These are phyloP conservation scores for Scolopax mira DNA, from an alignment of 2,113 vertebrate species.

Conservation along the genomic window DNA sequence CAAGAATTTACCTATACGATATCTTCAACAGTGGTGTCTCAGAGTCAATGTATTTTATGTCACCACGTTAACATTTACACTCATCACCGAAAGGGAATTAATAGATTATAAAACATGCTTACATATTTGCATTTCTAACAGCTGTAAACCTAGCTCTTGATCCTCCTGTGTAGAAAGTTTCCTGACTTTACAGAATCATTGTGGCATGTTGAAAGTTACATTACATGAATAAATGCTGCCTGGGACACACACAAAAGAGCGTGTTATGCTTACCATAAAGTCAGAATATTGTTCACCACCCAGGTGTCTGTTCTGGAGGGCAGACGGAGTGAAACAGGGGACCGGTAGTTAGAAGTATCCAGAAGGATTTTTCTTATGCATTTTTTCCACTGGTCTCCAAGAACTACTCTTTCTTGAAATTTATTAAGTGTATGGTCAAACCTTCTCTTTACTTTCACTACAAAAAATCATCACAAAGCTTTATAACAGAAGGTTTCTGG, in stretches of 20 bases:
- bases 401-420: not conserved
- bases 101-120: not conserved
- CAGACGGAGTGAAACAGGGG: not conserved
- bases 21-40: not conserved
- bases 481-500: not conserved
- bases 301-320: not conserved
- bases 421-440: not conserved
- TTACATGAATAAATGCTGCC: not conserved
- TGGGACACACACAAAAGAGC: not conserved
- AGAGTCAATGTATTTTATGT: not conserved
- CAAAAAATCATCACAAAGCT: not conserved
- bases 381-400: not conserved
- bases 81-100: not conserved
- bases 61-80: not conserved
- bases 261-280: not conserved
- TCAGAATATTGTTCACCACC: not conserved
- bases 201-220: not conserved
- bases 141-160: not conserved
- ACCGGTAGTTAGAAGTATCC: not conserved
- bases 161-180: not conserved
- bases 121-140: not conserved
- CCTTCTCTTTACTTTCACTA: not conserved
- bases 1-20: not conserved
- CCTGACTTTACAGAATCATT: not conserved
- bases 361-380: not conserved